Conservation (phyloP, 1,140 invertebrate species). For the Drosophila gunungcola region DNA sequence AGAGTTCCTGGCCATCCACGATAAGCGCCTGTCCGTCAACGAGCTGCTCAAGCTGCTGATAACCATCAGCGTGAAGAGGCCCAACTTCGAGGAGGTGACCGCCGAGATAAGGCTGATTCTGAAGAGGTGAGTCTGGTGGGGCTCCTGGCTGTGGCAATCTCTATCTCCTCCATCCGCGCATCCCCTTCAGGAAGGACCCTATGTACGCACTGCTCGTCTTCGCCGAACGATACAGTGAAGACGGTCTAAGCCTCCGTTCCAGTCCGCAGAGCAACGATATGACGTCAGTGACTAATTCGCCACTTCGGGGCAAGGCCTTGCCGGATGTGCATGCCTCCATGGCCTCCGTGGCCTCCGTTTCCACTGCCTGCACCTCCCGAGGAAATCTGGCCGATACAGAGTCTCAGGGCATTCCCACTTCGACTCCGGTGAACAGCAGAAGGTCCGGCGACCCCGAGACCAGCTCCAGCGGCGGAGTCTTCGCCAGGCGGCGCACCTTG, state of each 20-base stretch:
- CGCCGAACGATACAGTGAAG: conserved; percentile 52
- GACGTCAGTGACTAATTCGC: not conserved
- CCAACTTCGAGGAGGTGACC: conserved; percentile 52
- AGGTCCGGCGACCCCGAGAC: conserved; percentile 13
- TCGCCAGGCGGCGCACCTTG: not conserved
- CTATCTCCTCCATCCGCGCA: too few relatives aligned
- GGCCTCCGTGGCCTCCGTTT: not conserved
- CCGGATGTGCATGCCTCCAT: not conserved
- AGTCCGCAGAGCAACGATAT: not conserved
- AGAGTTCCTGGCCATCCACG: conserved; percentile 65
- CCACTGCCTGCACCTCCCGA: not conserved
- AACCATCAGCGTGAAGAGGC: conserved; percentile 64
- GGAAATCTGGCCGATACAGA: not conserved
- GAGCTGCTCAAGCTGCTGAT: conserved; percentile 61
- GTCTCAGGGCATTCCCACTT: conserved; percentile 53
- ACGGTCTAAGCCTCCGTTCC: not conserved
- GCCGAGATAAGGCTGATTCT: conserved; percentile 51
- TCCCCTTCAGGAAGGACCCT: conserved; percentile 64
- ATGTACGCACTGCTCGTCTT: conserved; percentile 73
- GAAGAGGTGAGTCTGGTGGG: conserved; percentile 35
- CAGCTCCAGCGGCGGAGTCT: not conserved
- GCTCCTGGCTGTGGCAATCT: too few relatives aligned
- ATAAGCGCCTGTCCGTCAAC: conserved; percentile 43
- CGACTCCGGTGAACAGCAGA: conserved; percentile 62
- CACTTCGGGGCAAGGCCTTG: not conserved